A percentile compares a stretch with the other conserved stretches of the same genome.
These are phyloP conservation scores for Echiichthys vipera DNA, from an alignment of 2,797 vertebrate species.

Conservation along the genomic window DNA sequence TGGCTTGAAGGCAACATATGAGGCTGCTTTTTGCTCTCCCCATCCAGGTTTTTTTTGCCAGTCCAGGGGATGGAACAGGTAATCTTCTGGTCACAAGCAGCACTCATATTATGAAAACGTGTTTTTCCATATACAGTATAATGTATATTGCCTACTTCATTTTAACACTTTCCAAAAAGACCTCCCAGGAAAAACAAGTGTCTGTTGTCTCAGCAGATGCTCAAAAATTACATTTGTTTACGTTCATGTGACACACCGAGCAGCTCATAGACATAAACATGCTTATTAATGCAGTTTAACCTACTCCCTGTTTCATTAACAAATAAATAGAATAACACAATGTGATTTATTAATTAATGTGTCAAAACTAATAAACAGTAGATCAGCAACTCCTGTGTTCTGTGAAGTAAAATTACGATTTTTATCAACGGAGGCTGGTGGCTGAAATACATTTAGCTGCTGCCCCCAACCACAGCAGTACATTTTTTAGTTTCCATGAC, in stretches of 20 bases:
- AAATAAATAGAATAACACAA: not conserved
- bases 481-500: no score
- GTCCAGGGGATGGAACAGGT: not conserved
- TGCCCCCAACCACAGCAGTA: no score
- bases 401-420: no score
- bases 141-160: not conserved
- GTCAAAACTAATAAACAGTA: not conserved
- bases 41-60: not conserved
- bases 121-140: not conserved
- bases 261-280: not conserved
- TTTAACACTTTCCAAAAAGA: not conserved
- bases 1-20: conserved; percentile 14
- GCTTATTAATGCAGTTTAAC: conserved; percentile 1
- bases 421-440: no score
- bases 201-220: not conserved
- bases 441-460: no score
- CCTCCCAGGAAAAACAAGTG: no score
- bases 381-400: no score
- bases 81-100: not conserved
- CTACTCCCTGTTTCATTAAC: not conserved
- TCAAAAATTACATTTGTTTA: not conserved
- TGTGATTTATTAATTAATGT: not conserved
- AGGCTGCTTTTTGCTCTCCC: conserved; percentile 5
- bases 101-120: not conserved
- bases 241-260: not conserved